Conservation (phyloP, 2,113 vertebrate species). For the Danionella cerebrum region DNA sequence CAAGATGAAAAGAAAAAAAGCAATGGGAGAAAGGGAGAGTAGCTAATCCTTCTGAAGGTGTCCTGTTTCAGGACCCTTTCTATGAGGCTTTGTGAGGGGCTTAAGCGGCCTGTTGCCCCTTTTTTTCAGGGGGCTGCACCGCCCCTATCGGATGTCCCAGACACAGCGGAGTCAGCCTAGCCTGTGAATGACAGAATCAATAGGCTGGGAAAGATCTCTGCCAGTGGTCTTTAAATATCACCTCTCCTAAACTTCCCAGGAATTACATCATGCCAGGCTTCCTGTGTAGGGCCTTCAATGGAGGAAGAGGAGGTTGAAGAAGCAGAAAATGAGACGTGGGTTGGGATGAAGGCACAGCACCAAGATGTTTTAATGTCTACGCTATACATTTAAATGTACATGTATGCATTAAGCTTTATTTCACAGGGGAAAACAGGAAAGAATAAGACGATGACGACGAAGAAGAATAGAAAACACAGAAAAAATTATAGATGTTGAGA, state of each 20-base stretch:
- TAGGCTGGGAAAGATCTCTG: constrained; percentile 61
- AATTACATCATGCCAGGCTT: constrained; percentile 61
- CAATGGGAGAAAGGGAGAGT: constrained; percentile 43
- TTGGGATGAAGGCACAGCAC: constrained; percentile 29
- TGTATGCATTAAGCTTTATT: too few relatives aligned
- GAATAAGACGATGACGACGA: too few relatives aligned
- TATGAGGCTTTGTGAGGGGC: constrained; percentile 66
- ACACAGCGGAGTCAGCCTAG: constrained; percentile 65
- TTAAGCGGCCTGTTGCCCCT: constrained; percentile 64
- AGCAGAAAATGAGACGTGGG: not conserved
- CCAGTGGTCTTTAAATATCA: constrained; percentile 60
- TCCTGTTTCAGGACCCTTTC: constrained; percentile 68
- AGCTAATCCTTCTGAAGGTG: constrained; percentile 67
- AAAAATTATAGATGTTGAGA: too few relatives aligned
- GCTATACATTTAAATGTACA: constrained; percentile 51
- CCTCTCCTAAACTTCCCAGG: constrained; percentile 63
- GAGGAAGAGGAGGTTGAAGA: not conserved
- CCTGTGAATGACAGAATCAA: constrained; percentile 67
- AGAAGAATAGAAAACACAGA: too few relatives aligned
- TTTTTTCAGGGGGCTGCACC: constrained; percentile 52
- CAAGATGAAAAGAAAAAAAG: constrained; percentile 65
- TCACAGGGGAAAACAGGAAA: too few relatives aligned
- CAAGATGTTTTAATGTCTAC: constrained; percentile 54
- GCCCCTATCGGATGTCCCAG: constrained; percentile 71
- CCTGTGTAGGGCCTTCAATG: constrained; percentile 32